Evolutionary conservation across 2,113 vertebrate species (phyloP).

Genomic region (Cinclus mexicanus): DNA sequence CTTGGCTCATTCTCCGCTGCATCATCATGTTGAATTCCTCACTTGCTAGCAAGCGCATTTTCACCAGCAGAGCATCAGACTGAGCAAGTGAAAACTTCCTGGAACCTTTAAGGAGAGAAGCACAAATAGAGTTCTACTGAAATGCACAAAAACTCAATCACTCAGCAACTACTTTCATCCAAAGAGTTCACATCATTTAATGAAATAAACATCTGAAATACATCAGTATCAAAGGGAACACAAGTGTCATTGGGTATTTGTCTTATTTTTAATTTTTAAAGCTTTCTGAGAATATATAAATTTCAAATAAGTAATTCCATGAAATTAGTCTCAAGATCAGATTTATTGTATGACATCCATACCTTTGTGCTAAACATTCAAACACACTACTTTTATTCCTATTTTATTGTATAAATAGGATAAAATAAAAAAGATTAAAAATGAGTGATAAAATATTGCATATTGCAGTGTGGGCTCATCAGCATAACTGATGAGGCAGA

Average conservation of each 20-base stretch:
- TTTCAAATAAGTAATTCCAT: neutral
- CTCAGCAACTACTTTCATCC: neutral
- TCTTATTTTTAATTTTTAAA: neutral
- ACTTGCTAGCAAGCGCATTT: conserved; percentile 91
- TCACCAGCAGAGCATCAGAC: conserved; percentile 88
- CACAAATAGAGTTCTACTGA: neutral
- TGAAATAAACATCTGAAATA: neutral
- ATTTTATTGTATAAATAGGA: neutral
- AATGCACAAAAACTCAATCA: neutral
- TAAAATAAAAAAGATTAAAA: neutral
- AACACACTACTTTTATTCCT: neutral
- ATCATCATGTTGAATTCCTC: conserved; percentile 94
- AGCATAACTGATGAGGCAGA: neutral
- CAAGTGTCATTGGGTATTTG: neutral
- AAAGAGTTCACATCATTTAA: neutral
- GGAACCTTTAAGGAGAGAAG: conserved; percentile 73
- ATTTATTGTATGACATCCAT: neutral
- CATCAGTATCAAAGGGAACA: neutral
- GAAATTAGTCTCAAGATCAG: neutral
- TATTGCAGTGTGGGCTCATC: neutral
- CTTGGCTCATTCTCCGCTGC: conserved; percentile 94
- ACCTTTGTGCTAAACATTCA: neutral
- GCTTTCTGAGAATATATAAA: neutral
- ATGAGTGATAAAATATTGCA: neutral
- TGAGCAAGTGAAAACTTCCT: conserved; percentile 85